Percentiles rank a stretch among this genome's conserved stretches.
Evolutionary conservation across 1,140 invertebrate species (phyloP).

Genomic region (Capitella teleta): DNA sequence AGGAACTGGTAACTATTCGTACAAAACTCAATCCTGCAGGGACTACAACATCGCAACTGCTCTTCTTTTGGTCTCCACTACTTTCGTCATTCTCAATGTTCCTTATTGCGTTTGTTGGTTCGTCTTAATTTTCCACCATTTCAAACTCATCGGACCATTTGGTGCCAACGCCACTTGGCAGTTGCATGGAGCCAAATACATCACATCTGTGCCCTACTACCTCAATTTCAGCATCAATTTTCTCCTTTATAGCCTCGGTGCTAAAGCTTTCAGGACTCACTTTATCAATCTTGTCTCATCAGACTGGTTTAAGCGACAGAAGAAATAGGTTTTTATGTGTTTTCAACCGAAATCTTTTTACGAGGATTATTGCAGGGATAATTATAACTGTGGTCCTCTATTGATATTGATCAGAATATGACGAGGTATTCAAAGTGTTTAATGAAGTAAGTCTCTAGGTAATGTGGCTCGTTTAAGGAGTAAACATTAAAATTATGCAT

Average conservation of each 20-base stretch:
- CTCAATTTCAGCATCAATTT: conserved; percentile 5
- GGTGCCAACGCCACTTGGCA: not conserved
- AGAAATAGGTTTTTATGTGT: too few species aligned
- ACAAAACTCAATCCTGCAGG: not conserved
- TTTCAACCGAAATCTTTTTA: too few species aligned
- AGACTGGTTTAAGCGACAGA: too few species aligned
- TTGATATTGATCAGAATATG: too few species aligned
- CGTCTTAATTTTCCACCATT: not conserved
- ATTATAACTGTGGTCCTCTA: too few species aligned
- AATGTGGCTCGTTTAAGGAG: too few species aligned
- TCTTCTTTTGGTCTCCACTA: conserved; percentile 1
- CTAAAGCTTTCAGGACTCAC: not conserved
- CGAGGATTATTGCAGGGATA: too few species aligned
- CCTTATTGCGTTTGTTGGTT: conserved; percentile 3
- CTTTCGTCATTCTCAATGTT: conserved; percentile 4
- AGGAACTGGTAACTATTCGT: not conserved
- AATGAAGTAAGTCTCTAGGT: too few species aligned
- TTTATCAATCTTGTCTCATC: too few species aligned
- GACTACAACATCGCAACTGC: not conserved
- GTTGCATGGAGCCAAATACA: not conserved
- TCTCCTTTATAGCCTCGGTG: not conserved
- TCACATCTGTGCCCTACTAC: conserved; percentile 2
- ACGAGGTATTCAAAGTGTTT: too few species aligned
- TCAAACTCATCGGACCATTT: not conserved
- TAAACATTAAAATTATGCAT: too few species aligned